These are phyloP conservation scores for Rhagonycha fulva DNA, from an alignment of 2,888 invertebrate genomes.

Conservation along the genomic window DNA sequence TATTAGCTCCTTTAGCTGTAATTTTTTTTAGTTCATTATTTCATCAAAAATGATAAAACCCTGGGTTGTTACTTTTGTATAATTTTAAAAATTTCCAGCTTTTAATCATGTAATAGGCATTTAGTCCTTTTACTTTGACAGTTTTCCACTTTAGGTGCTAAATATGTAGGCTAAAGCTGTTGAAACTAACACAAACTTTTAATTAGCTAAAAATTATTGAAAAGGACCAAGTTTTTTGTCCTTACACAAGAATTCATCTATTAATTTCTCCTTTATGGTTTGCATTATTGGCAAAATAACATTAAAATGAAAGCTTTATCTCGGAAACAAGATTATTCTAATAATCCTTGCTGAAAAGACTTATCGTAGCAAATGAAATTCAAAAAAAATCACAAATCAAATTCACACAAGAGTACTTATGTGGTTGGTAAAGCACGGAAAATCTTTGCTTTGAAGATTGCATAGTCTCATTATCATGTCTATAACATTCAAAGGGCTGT, in stretches of 20 bases:
- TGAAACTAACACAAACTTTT: not conserved
- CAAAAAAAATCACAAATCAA: conserved; percentile 20
- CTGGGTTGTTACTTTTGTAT: too few species aligned
- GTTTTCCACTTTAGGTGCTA: not conserved
- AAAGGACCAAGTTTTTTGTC: not conserved
- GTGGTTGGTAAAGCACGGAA: conserved; percentile 26
- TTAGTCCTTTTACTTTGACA: not conserved
- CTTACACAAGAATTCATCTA: not conserved
- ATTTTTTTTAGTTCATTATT: too few species aligned
- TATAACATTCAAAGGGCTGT: conserved; percentile 54
- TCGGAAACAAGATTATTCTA: not conserved
- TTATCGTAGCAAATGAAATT: not conserved
- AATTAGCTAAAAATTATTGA: not conserved
- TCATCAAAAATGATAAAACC: too few species aligned
- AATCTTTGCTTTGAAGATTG: conserved; percentile 43
- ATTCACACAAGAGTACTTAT: conserved; percentile 25
- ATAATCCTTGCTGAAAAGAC: not conserved
- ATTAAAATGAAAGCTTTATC: not conserved
- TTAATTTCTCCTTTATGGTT: not conserved
- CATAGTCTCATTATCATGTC: conserved; percentile 53
- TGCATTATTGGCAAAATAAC: not conserved
- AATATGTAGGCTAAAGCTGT: not conserved
- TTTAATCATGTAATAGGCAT: too few species aligned
- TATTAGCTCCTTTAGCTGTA: too few species aligned
- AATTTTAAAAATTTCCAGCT: too few species aligned